These are phyloP conservation scores for Hypsopygia costalis DNA, from an alignment of 2,888 invertebrate genomes.

Conservation along the genomic window DNA sequence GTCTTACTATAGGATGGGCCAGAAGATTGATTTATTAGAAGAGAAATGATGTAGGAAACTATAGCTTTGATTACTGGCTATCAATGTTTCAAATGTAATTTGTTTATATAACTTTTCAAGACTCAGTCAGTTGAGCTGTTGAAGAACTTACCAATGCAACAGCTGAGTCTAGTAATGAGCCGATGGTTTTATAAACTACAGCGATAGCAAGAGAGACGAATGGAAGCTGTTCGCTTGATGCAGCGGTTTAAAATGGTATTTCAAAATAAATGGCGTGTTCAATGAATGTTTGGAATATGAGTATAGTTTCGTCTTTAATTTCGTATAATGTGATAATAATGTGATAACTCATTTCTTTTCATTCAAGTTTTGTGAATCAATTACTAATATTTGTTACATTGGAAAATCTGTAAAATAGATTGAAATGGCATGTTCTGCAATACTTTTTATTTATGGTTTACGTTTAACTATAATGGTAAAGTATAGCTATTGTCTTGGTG, in stretches of 20 bases:
- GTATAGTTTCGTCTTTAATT: slow-evolving; percentile 14
- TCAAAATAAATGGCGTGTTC: neutral
- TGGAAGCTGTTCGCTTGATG: no score
- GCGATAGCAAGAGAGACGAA: no score
- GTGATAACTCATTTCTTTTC: slow-evolving; percentile 22
- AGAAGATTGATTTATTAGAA: no score
- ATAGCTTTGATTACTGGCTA: no score
- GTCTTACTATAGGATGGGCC: no score
- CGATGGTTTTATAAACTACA: no score
- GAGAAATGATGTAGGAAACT: no score
- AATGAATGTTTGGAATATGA: slow-evolving; percentile 4
- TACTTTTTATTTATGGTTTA: neutral
- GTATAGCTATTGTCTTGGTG: neutral
- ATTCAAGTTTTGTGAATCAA: neutral
- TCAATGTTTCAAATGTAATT: no score
- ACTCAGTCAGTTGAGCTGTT: no score
- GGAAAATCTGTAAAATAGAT: neutral
- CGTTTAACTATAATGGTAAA: neutral
- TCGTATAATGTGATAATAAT: slow-evolving; percentile 32
- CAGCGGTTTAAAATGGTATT: neutral
- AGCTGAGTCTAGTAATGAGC: no score
- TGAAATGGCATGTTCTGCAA: neutral
- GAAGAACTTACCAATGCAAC: no score
- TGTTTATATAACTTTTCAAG: no score
- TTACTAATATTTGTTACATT: slow-evolving; percentile 1